Evolutionary conservation across 2,888 invertebrate species (phyloP), one percentile per base, ranked within the genome.

Genomic region (Danaus chrysippus): DNA sequence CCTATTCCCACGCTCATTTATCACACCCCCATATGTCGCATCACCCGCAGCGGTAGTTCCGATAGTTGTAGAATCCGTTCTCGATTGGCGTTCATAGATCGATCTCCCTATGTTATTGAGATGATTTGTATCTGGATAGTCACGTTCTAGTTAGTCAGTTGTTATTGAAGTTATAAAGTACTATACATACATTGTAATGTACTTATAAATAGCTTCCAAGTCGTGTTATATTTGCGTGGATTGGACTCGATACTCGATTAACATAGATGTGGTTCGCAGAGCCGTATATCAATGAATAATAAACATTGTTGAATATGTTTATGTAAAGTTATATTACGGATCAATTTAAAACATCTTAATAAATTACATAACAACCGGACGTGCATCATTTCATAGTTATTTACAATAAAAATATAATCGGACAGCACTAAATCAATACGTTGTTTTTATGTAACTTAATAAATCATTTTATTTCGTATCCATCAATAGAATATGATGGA

Each of bases 41-140:
- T 80, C 96, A 96, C 87, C 93, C 95, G 76, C 96, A 96, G 90
- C 95, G 96, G 93, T 96, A 96, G 94, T 92, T 83, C 70, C 64
- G 76, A 78, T 78, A 78, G 78, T 78, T 77, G 77, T 81, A 79
- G 77, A 76, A 69, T 77, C 72, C 76, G 72, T 65, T 66, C 61
- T 63, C 64, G 71, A 75, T 71, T 73, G 70, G 70, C 68, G 68
- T 66, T 69, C 69, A 71, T 70, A 72, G 15, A 46, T 73, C 71
- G 68, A 69, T 71, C 62, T 65, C 65, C 66, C 68, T 64, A 62
- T 61, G 68, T 69, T 68, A 56, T 56, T 54, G 65, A 62, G 61
- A 65, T 78, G 79, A 80, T 74, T 70, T 79, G 61, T 81, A 75
- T 79, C 77, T 78, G 79, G 76, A 78, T 83, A 86, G 88, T 90